Evolutionary conservation across 1,140 invertebrate genomes (phyloP).

Genomic region (Brachionus paranguensis): DNA sequence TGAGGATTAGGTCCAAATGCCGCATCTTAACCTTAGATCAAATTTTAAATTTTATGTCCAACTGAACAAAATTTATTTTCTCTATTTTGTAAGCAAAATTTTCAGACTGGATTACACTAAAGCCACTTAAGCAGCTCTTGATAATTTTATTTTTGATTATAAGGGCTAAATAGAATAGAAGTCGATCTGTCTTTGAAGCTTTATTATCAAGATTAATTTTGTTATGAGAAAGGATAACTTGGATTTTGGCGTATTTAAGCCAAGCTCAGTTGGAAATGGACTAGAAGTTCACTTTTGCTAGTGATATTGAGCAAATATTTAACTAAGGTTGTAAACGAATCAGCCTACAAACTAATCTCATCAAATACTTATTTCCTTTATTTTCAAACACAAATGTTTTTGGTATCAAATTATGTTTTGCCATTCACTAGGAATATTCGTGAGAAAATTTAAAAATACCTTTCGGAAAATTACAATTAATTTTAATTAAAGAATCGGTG

Average conservation of each 20-base stretch:
- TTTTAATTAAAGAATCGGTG: not conserved
- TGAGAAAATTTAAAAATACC: not conserved
- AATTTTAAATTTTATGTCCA: not conserved
- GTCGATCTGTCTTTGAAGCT: not conserved
- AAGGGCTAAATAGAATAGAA: not conserved
- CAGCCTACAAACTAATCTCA: not conserved
- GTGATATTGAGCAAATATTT: not conserved
- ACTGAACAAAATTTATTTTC: not conserved
- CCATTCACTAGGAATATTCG: not conserved
- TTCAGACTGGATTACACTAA: not conserved
- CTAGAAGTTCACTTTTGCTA: not conserved
- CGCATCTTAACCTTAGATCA: not conserved
- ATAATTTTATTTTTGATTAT: not conserved
- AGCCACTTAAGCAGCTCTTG: not conserved
- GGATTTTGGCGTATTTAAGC: not conserved
- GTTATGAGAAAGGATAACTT: not conserved
- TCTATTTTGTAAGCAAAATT: not conserved
- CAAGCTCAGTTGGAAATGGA: not conserved
- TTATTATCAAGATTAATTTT: not conserved
- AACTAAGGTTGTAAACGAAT: not conserved
- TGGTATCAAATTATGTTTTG: not conserved
- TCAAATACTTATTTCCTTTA: not conserved
- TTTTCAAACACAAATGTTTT: not conserved
- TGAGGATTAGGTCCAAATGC: not conserved
- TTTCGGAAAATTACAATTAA: not conserved